These are phyloP conservation scores for Lochmaea crataegi DNA, from an alignment of 2,888 invertebrate genomes.

Conservation along the genomic window DNA sequence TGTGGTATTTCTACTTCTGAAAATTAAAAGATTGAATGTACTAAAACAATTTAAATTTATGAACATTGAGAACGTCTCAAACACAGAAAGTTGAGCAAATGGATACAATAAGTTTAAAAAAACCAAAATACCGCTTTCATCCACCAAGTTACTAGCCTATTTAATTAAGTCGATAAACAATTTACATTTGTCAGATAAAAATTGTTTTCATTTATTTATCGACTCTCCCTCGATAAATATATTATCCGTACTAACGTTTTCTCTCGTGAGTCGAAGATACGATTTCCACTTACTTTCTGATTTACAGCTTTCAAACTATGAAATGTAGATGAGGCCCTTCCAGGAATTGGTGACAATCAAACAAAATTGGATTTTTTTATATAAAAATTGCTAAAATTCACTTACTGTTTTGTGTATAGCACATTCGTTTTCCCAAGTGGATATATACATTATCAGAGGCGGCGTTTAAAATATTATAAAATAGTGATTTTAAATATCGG, in stretches of 20 bases:
- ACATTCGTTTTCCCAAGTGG: slow-evolving; percentile 44
- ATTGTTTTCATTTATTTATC: slow-evolving; percentile 19
- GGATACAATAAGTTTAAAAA: no score
- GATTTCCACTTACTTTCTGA: slow-evolving; percentile 57
- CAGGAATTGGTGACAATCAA: slow-evolving; percentile 64
- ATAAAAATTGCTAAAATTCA: slow-evolving; percentile 46
- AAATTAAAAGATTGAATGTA: slow-evolving; percentile 44
- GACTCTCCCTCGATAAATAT: slow-evolving; percentile 29
- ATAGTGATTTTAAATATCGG: no score
- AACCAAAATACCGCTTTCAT: no score
- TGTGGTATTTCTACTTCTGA: slow-evolving; percentile 74
- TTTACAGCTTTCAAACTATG: slow-evolving; percentile 64
- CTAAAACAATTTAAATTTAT: no score
- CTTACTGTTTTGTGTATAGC: slow-evolving; percentile 47
- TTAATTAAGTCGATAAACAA: not conserved
- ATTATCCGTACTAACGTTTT: slow-evolving; percentile 27
- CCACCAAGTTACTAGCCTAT: not conserved
- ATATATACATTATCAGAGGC: slow-evolving; percentile 46
- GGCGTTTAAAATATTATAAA: slow-evolving; percentile 13
- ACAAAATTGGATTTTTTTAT: slow-evolving; percentile 64
- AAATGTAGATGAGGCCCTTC: slow-evolving; percentile 66
- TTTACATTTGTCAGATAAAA: slow-evolving; percentile 8
- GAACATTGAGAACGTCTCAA: no score
- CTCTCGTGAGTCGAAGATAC: slow-evolving; percentile 21
- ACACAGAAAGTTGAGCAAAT: no score